These are phyloP conservation scores for Pteropus alecto DNA, from an alignment of 2,113 vertebrate species.

Conservation along the genomic window DNA sequence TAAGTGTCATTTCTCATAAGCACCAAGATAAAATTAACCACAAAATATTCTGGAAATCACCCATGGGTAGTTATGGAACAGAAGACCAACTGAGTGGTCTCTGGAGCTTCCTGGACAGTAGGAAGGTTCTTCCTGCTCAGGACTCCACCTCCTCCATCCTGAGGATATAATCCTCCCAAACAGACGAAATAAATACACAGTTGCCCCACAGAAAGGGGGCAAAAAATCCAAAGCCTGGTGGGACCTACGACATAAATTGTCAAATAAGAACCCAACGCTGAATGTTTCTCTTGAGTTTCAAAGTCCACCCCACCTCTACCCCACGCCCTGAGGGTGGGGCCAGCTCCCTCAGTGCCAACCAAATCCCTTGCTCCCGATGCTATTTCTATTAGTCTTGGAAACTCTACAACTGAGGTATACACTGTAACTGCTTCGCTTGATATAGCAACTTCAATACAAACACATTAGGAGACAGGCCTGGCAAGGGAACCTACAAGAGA, in stretches of 20 bases:
- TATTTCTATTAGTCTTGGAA: neutral
- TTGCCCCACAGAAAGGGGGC: neutral
- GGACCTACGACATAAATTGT: neutral
- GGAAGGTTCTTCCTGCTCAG: neutral
- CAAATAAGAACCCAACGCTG: neutral
- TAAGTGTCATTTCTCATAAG: neutral
- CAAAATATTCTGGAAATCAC: neutral
- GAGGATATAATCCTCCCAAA: neutral
- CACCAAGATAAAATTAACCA: slow-evolving; percentile 26
- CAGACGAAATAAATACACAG: neutral
- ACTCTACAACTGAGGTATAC: neutral
- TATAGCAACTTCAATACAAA: neutral
- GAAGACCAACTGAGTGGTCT: neutral
- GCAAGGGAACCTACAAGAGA: neutral
- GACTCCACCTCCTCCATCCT: neutral
- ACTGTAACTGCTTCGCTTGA: neutral
- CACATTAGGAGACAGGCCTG: neutral
- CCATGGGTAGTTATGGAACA: neutral
- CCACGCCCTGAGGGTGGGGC: neutral
- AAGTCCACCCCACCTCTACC: neutral
- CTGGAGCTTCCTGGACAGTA: neutral
- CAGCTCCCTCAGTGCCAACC: neutral
- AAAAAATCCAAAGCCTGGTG: neutral
- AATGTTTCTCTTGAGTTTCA: neutral
- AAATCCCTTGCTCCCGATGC: neutral